These are phyloP conservation scores for Drosophila cardini DNA, from an alignment of 1,140 invertebrate species.

Conservation along the genomic window DNA sequence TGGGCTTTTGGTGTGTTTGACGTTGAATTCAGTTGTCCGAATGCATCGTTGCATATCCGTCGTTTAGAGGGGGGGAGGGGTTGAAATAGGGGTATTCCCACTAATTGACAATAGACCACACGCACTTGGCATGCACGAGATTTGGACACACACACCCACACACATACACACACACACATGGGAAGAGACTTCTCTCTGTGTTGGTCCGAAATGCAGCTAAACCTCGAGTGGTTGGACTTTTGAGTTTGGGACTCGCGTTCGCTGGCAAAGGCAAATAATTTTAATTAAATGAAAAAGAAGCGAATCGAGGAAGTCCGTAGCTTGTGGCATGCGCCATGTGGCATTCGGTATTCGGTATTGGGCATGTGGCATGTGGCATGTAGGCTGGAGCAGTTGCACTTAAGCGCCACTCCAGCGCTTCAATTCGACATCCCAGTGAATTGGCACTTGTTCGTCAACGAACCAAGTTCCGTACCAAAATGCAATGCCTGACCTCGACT, in stretches of 20 bases:
- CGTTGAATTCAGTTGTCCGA: slow-evolving; percentile 63
- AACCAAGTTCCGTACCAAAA: slow-evolving; percentile 75
- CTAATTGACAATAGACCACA: slow-evolving; percentile 76
- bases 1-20: slow-evolving; percentile 60
- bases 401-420: slow-evolving; percentile 75
- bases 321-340: neutral
- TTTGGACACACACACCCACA: slow-evolving; percentile 7
- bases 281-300: slow-evolving; percentile 83
- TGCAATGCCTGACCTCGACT: slow-evolving; percentile 51
- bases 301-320: slow-evolving; percentile 36
- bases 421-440: slow-evolving; percentile 71
- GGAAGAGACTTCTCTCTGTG: slow-evolving; percentile 48
- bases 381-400: slow-evolving; percentile 55
- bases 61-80: slow-evolving; percentile 15
- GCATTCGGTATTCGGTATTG: too few species aligned
- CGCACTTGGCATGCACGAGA: slow-evolving; percentile 57
- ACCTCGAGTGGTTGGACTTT: slow-evolving; percentile 57
- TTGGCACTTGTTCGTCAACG: slow-evolving; percentile 77
- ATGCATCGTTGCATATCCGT: slow-evolving; percentile 69
- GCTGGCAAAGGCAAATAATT: slow-evolving; percentile 78
- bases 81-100: slow-evolving; percentile 1
- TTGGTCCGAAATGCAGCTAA: slow-evolving; percentile 63
- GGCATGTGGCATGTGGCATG: neutral
- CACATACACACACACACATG: neutral
- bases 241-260: slow-evolving; percentile 27